Evolutionary conservation across 2,797 vertebrate species (phyloP), one percentile per base, ranked within the genome.

Genomic region (Ctenochaetus hawaiiensis): DNA sequence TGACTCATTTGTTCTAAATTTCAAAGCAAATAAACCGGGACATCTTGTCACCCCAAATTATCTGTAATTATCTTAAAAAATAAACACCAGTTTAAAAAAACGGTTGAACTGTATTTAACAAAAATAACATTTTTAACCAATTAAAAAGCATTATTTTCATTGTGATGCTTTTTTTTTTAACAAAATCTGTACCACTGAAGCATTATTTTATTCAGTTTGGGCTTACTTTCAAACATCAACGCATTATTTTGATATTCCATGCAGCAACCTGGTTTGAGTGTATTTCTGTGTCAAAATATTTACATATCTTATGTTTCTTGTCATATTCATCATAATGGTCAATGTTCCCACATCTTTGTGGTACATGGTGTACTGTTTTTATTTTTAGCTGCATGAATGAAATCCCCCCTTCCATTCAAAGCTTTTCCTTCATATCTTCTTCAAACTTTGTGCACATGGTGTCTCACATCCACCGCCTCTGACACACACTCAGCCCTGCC

Each of bases 371-470:
- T 87, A 74, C 72, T 73, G 39, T 58, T 85, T 87, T 89, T 91
- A 89, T 88, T 91, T 89, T 88, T 88, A 80, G 80, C 74, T 58
- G 39, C 82, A 80, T 92, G 82, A 93, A 91, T 90, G 89, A 92
- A 86, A 18, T 69, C 61, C 51, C 23, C 67, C 34, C 51, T 75
- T 77, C 79, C 80, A 88, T 92, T 89, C 89, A 91, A 73, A 70
- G 72, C 75, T 75, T 90, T 89, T 91, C 72, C 81, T 80, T 89
- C 84, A 78, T 77, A 86, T 90, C 79, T 77, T 90, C 91, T 92
- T 92, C 83, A 93, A 92, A 94, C 89, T 92, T 87, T 44, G 82
- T 93, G 91, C 93, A 93, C 93, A 93, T 92, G 90, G 91, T 89
- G 53, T 86, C 85, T 83, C 85, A 78, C 84, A 76, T 74, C 89